A percentile compares a stretch with the other conserved stretches of the same genome.
Conservation (phyloP, 2,888 invertebrate species). For the Himalopsyche tibetana region DNA sequence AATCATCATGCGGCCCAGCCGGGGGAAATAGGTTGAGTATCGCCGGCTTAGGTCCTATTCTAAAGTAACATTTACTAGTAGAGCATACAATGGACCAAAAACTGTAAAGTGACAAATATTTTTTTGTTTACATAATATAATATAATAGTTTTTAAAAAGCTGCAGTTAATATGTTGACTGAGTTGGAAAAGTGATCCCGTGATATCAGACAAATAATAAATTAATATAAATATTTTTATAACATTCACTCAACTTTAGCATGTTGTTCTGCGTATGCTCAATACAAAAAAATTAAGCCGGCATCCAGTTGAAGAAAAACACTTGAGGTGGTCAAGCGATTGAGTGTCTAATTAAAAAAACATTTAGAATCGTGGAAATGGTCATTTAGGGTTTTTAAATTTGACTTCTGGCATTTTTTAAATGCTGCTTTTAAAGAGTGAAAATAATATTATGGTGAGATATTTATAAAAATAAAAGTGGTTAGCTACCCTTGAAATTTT, state of each 20-base stretch:
- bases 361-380: slow-evolving; percentile 39
- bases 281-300: neutral
- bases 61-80: too few species aligned
- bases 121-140: too few species aligned
- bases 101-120: too few species aligned
- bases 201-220: too few species aligned
- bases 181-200: too few species aligned
- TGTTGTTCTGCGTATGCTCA: neutral
- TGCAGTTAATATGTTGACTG: too few species aligned
- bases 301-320: neutral
- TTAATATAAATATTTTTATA: neutral
- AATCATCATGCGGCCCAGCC: too few species aligned
- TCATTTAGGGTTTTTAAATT: slow-evolving; percentile 19
- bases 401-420: slow-evolving; percentile 31
- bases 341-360: slow-evolving; percentile 45
- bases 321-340: slow-evolving; percentile 39
- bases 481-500: neutral
- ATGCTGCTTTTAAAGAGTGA: neutral
- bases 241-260: neutral
- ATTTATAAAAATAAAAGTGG: slow-evolving; percentile 16
- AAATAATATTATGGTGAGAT: neutral
- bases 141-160: too few species aligned
- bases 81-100: too few species aligned
- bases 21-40: too few species aligned
- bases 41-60: too few species aligned